phyloP scores from a whole-genome alignment of 35 echinoderm and acorn worm genomes.

The Amphiura filiformis region DNA sequence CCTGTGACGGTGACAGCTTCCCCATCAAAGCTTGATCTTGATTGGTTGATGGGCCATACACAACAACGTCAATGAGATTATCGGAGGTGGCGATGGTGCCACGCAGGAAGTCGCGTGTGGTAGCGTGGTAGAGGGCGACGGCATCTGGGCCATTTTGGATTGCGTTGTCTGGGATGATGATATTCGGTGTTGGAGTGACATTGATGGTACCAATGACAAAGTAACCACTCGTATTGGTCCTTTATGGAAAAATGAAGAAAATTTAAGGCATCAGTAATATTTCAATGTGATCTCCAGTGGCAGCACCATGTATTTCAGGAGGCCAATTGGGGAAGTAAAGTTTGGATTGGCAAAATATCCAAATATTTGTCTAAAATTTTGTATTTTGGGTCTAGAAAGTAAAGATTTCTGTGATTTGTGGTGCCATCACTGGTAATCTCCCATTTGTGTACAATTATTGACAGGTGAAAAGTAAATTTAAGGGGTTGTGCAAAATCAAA shows the following conservation, averaged over 20 bases:
- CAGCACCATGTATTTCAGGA: too few relatives aligned
- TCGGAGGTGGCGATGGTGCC: constrained; percentile 47
- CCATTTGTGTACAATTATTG: too few relatives aligned
- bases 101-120: constrained; percentile 49
- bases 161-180: constrained; percentile 53
- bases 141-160: constrained; percentile 87
- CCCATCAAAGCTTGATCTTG: constrained; percentile 46
- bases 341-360: too few relatives aligned
- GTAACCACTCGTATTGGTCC: constrained; percentile 79
- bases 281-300: too few relatives aligned
- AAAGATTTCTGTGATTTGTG: too few relatives aligned
- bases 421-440: too few relatives aligned
- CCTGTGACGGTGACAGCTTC: constrained; percentile 65
- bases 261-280: background rate
- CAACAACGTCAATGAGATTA: constrained; percentile 53
- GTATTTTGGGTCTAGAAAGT: too few relatives aligned
- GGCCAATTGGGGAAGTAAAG: too few relatives aligned
- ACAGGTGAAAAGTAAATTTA: too few relatives aligned
- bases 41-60: constrained; percentile 30
- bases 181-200: constrained; percentile 40
- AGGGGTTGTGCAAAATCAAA: too few relatives aligned
- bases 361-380: too few relatives aligned
- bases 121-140: constrained; percentile 53
- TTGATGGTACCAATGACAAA: constrained; percentile 62
- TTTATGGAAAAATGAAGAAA: too few relatives aligned